Conservation (phyloP, 2,888 invertebrate genomes). For the Odontocolon sp. region DNA sequence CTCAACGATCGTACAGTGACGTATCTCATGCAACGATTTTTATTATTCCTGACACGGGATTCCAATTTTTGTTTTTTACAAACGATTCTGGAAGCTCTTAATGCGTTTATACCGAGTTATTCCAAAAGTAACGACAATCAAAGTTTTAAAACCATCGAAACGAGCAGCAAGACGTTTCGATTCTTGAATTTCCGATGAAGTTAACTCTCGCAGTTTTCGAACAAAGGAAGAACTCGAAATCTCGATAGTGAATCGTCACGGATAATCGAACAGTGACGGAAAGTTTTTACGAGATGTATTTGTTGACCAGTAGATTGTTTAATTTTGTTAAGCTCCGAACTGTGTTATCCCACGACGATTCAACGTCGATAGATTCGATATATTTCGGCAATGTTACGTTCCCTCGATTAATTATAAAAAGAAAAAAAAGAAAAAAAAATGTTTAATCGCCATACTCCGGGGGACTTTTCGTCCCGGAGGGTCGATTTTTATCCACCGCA, state of each 20-base stretch:
- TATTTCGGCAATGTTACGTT: conserved; percentile 2
- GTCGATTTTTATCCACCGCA: conserved; percentile 46
- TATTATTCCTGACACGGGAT: neutral
- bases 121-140: conserved; percentile 57
- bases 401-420: conserved; percentile 5
- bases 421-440: too few relatives aligned
- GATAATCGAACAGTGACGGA: conserved; percentile 39
- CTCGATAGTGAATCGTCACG: conserved; percentile 19
- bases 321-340: conserved; percentile 73
- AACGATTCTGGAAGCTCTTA: neutral
- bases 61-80: neutral
- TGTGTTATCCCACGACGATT: conserved; percentile 46
- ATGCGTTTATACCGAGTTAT: conserved; percentile 16
- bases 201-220: neutral
- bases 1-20: neutral
- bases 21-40: neutral
- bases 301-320: conserved; percentile 77
- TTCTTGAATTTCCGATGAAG: conserved; percentile 31
- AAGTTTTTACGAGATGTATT: conserved; percentile 72
- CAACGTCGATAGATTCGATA: conserved; percentile 31
- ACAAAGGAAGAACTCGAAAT: neutral
- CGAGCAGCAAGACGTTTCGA: neutral
- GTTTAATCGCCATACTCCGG: conserved; percentile 21
- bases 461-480: neutral
- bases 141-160: conserved; percentile 31